Evolutionary conservation across 2,888 invertebrate species (phyloP), one percentile per base, ranked within the genome.

Genomic region (Clanis bilineata): DNA sequence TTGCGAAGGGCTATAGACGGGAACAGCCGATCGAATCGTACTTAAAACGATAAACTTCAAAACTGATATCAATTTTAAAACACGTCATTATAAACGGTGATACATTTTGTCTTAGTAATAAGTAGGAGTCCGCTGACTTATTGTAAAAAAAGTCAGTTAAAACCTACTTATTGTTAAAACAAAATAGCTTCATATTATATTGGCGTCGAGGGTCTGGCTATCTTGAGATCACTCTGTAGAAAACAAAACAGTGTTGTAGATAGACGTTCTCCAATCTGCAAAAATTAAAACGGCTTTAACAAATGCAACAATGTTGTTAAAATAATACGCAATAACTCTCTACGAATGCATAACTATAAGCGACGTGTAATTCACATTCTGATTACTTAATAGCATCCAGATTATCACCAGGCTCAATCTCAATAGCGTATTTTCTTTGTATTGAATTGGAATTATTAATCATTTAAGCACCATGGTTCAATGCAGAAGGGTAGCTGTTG

Each of bases 1-100:
- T 62, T 61, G 63, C 72, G 69, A 78, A 71, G 60, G 71, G 73
- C 77, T 80, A 69, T 60, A 58, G 4, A 47, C 23, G 0, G 4
- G 59, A 69, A 73, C 71, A 81, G 79, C 75, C 78, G 61, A 68
- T 77, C 76, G 66, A 67, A 79, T 73, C 75, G 81, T 82, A 83
- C 82, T 83, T 82, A 80, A 80, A 74, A 69, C 69, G 71, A 73
- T 71, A 67, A 62, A 21, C 3, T 32, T 28, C 12, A 18, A 32
- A 44, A 32, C 9, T 7, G 7, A 0, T 7, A 43, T 6, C 6
- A 21, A 38, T 54, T 32, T 12, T 0, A 36, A 28, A 1, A 43
- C 9, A n/a, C n/a, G 6, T n/a, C 7, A 28, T 43, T n/a, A 12
- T 44, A 1, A 3, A 18, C 12, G 21, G 7, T 56, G 55, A 47